Percentiles rank a stretch among this genome's conserved stretches.
phyloP scores from a whole-genome alignment of 2,888 invertebrate species.

The Beris chalybata region DNA sequence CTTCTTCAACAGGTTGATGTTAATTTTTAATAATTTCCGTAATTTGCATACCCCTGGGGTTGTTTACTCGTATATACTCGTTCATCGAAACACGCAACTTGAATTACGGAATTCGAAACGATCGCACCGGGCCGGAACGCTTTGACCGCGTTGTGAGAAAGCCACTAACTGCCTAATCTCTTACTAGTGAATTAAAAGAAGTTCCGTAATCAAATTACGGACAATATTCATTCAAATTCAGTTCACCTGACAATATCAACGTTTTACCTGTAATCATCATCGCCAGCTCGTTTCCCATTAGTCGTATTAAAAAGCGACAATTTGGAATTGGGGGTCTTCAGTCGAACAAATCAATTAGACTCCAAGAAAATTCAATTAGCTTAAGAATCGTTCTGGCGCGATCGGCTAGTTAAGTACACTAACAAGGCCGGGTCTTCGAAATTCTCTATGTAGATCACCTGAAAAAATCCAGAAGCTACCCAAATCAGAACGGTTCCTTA shows the following conservation, averaged over 20 bases:
- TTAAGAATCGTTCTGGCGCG: slow-evolving; percentile 13
- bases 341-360: slow-evolving; percentile 24
- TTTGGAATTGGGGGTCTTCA: too few species aligned
- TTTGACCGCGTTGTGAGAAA: not conserved
- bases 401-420: slow-evolving; percentile 32
- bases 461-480: slow-evolving; percentile 8
- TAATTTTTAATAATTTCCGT: slow-evolving; percentile 10
- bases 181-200: too few species aligned
- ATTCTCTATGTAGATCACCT: not conserved
- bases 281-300: too few species aligned
- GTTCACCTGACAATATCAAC: too few species aligned
- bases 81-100: slow-evolving; percentile 18
- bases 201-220: too few species aligned
- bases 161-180: too few species aligned
- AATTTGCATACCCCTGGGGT: slow-evolving; percentile 18
- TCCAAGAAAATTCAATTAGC: slow-evolving; percentile 10
- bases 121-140: not conserved
- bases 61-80: slow-evolving; percentile 1
- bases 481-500: slow-evolving; percentile 4
- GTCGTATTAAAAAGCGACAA: too few species aligned
- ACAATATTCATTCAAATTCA: too few species aligned
- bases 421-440: slow-evolving; percentile 16
- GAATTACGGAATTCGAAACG: slow-evolving; percentile 2
- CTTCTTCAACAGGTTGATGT: too few species aligned
- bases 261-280: too few species aligned